Evolutionary conservation across 2,888 invertebrate genomes (phyloP).

Genomic region (Hypolimnas misippus): DNA sequence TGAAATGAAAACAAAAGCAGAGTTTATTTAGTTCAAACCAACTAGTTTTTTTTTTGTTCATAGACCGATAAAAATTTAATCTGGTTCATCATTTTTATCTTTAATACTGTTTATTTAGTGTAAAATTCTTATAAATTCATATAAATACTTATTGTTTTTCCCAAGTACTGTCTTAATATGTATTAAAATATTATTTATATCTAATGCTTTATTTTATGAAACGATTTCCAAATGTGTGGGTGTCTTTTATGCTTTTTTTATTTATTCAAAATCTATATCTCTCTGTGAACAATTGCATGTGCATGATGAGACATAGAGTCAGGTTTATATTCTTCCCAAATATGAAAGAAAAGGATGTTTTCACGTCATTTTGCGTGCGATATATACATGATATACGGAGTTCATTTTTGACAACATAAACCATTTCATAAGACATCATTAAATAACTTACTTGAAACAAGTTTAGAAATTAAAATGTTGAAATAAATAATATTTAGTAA

Average conservation of each 20-base stretch:
- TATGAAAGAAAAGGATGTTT: not conserved
- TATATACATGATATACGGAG: not conserved
- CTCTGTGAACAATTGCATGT: slow-evolving; percentile 24
- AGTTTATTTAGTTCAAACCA: not conserved
- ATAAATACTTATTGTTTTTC: too few species aligned
- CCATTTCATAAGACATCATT: slow-evolving; percentile 2
- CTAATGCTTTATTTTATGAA: slow-evolving; percentile 6
- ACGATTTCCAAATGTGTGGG: slow-evolving; percentile 16
- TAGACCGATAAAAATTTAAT: too few species aligned
- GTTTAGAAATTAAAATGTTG: too few species aligned
- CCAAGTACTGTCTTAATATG: too few species aligned
- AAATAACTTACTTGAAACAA: not conserved
- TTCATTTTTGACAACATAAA: not conserved
- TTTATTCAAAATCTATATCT: slow-evolving; percentile 1
- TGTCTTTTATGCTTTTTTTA: slow-evolving; percentile 9
- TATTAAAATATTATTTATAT: slow-evolving; percentile 7
- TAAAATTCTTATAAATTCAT: too few species aligned
- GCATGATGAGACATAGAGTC: slow-evolving; percentile 27
- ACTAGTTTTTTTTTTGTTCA: not conserved
- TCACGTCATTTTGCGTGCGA: not conserved
- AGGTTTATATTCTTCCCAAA: not conserved
- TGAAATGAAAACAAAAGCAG: slow-evolving; percentile 18
- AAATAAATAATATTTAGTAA: too few species aligned
- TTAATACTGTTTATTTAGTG: too few species aligned
- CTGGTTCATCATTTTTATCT: too few species aligned